Percentiles rank a stretch among this genome's conserved stretches.
Evolutionary conservation across 2,888 invertebrate genomes (phyloP).

Genomic region (Hypercompe scribonia): DNA sequence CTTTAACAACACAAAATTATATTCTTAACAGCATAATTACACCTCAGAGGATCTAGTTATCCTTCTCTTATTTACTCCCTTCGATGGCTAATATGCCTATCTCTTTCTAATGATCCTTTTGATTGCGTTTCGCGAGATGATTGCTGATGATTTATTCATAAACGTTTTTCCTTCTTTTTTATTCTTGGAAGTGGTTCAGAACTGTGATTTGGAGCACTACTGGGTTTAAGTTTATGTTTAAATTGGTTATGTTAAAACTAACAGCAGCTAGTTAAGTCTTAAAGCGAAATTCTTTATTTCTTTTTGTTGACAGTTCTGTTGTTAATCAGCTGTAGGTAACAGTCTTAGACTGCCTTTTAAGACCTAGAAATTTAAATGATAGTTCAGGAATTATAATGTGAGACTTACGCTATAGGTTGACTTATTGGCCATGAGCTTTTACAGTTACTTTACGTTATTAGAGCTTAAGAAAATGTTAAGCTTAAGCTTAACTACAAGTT

Average conservation of each 20-base stretch:
- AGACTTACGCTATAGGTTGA: no score
- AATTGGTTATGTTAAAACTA: slow-evolving; percentile 40
- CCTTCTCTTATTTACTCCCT: slow-evolving; percentile 54
- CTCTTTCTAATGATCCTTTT: slow-evolving; percentile 59
- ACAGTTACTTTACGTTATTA: no score
- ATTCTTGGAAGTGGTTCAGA: slow-evolving; percentile 63
- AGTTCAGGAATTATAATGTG: neutral
- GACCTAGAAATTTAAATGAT: neutral
- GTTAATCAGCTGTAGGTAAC: neutral
- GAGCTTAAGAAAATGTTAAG: no score
- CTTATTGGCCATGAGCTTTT: no score
- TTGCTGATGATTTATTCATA: slow-evolving; percentile 71
- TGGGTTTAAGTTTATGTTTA: slow-evolving; percentile 58
- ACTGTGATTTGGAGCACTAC: slow-evolving; percentile 71
- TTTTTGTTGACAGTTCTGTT: neutral
- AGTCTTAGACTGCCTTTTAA: neutral
- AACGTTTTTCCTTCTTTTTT: slow-evolving; percentile 60
- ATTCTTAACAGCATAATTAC: slow-evolving; percentile 79
- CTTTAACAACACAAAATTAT: slow-evolving; percentile 75
- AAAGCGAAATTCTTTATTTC: neutral
- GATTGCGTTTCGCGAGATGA: slow-evolving; percentile 62
- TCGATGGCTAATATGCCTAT: slow-evolving; percentile 32
- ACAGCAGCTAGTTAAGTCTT: slow-evolving; percentile 29
- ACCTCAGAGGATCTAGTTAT: slow-evolving; percentile 64
- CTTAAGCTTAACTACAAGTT: no score